phyloP scores from a whole-genome alignment of 2,797 vertebrate genomes.

The Liasis olivaceus region DNA sequence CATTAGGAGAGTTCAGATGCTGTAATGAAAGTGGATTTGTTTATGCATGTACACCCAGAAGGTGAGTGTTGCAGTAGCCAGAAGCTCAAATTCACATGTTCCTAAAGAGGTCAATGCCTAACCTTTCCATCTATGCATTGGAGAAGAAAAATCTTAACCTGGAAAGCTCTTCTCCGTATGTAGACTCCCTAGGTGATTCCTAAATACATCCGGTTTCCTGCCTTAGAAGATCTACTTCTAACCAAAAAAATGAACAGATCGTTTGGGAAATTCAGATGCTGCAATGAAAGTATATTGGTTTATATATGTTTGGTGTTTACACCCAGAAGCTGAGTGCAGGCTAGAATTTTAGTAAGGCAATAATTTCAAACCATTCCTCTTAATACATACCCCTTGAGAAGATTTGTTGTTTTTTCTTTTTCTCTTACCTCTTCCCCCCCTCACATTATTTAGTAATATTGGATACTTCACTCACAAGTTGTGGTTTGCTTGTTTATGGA shows the following conservation, averaged over 20 bases:
- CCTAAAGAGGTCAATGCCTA: not conserved
- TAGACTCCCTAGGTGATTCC: not conserved
- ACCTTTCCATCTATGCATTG: not conserved
- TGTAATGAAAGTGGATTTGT: not conserved
- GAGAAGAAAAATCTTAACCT: not conserved
- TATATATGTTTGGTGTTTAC: too few relatives aligned
- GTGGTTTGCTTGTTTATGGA: not conserved
- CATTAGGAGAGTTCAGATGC: not conserved
- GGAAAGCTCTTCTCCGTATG: not conserved
- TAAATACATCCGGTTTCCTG: not conserved
- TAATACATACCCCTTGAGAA: too few relatives aligned
- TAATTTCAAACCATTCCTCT: too few relatives aligned
- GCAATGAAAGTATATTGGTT: too few relatives aligned
- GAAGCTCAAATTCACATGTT: not conserved
- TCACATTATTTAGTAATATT: too few relatives aligned
- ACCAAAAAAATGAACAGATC: too few relatives aligned
- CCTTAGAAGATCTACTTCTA: not conserved
- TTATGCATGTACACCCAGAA: not conserved
- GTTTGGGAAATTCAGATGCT: too few relatives aligned
- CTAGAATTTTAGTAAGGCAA: too few relatives aligned
- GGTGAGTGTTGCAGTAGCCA: too few relatives aligned
- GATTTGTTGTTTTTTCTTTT: too few relatives aligned
- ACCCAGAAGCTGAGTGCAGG: too few relatives aligned
- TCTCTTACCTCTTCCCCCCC: too few relatives aligned
- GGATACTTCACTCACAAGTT: not conserved